Evolutionary conservation across 2,113 vertebrate species (phyloP), one percentile per base, ranked within the genome.

Genomic region (Tupaia tana): DNA sequence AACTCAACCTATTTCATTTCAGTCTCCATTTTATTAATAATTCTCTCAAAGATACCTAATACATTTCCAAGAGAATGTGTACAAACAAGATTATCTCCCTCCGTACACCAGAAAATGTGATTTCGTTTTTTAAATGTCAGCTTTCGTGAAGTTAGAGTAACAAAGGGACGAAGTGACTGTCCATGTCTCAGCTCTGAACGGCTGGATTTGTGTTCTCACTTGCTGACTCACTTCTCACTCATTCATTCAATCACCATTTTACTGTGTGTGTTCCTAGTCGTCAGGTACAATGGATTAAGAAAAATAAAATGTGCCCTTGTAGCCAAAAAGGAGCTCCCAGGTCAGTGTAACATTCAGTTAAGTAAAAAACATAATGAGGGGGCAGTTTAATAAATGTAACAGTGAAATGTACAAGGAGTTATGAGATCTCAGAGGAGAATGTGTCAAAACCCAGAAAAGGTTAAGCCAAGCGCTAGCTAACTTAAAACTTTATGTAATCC

Each of bases 1-100:
- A 98, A 97, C 92, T 97, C 73, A 96, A 96, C 86, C 98, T 98
- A 93, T 94, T 98, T 98, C 97, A 98, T 97, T 98, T 95, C 67
- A 98, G 96, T 97, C 91, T 94, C 96, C 96, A 63, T 96, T 96
- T 25, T 43, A 43, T 43, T 43, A 43, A 43, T 93, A 94, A 93
- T 63, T 43, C 67, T 95, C 94, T 93, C 96, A 9, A 15, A 96
- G 96, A 97, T 93, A 93, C 97, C 92, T 93, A 97, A 96, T 97
- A 97, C 93, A 96, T 98, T 97, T 95, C 90, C 85, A 95, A 43
- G 93, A 97, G 97, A 98, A 97, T 3, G 20, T 96, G 96, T 96
- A 95, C 81, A 96, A 97, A 84, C 96, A 96, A 1, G 92, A 95
- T 96, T 95, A 86, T 73, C 59, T 98, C 98, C 94, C 88, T 94